A percentile compares a stretch with the other conserved stretches of the same genome.
These are phyloP conservation scores for Sebastes miniatus DNA, from an alignment of 2,797 vertebrate species.

Conservation along the genomic window DNA sequence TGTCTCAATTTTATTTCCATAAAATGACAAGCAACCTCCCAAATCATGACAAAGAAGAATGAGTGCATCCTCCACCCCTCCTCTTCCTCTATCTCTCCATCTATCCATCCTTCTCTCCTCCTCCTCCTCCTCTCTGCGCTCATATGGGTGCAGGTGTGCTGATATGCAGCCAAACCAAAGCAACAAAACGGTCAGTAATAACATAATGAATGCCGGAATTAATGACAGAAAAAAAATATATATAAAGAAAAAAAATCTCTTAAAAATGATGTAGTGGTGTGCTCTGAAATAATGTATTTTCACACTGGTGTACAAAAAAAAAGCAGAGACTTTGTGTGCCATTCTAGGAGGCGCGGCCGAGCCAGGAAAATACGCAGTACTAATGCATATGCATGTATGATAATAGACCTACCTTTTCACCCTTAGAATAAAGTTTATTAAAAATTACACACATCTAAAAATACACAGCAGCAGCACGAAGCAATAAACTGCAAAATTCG, in stretches of 20 bases:
- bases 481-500: slow-evolving; percentile 8
- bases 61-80: slow-evolving; percentile 24
- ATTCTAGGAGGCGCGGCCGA: slow-evolving; percentile 76
- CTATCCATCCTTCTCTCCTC: not conserved
- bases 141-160: slow-evolving; percentile 75
- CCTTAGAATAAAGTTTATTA: slow-evolving; percentile 44
- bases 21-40: slow-evolving; percentile 74
- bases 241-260: not conserved
- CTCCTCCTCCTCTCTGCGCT: slow-evolving; percentile 42
- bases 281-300: not conserved
- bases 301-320: not conserved
- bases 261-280: not conserved
- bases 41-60: slow-evolving; percentile 77
- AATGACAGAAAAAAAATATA: slow-evolving; percentile 1
- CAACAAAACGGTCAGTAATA: slow-evolving; percentile 49
- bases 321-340: slow-evolving; percentile 32
- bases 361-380: slow-evolving; percentile 84
- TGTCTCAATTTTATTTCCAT: slow-evolving; percentile 74
- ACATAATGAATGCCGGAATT: slow-evolving; percentile 30
- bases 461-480: slow-evolving; percentile 1
- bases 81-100: slow-evolving; percentile 14
- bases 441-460: slow-evolving; percentile 28
- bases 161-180: slow-evolving; percentile 65
- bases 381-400: slow-evolving; percentile 83
- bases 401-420: slow-evolving; percentile 66